phyloP scores from a whole-genome alignment of 23 tunicate species.

The Aplidium turbinatum region DNA sequence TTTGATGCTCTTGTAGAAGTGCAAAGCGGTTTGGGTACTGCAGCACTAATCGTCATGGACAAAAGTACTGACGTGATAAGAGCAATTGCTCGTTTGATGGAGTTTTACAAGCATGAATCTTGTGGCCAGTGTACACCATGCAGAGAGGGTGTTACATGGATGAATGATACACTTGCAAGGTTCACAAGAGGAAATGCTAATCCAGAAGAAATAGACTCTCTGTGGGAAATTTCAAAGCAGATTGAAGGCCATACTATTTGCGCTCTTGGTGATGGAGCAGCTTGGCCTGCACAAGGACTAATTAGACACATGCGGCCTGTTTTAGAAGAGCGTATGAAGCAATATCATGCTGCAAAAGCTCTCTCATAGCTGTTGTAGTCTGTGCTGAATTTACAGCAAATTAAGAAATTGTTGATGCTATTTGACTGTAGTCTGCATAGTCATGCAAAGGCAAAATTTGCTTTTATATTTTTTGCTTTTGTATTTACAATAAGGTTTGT shows the following conservation, averaged over 20 bases:
- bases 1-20: constrained; percentile 83
- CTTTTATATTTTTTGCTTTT: too few relatives aligned
- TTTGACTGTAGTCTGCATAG: too few relatives aligned
- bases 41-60: constrained; percentile 91
- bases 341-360: too few relatives aligned
- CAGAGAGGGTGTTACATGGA: constrained; percentile 88
- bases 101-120: constrained; percentile 89
- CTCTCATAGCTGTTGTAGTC: too few relatives aligned
- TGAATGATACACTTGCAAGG: constrained; percentile 56
- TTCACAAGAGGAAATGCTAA: constrained; percentile 57
- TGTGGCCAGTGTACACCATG: constrained; percentile 98
- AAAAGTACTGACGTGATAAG: constrained; percentile 78
- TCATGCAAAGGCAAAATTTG: too few relatives aligned
- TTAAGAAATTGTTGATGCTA: too few relatives aligned
- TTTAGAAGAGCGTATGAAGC: constrained; percentile 74
- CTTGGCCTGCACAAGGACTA: constrained; percentile 91
- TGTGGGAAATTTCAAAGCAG: constrained; percentile 81
- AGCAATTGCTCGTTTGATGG: constrained; percentile 75
- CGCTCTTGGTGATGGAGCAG: constrained; percentile 91
- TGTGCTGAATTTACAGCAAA: too few relatives aligned
- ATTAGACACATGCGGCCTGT: constrained; percentile 76
- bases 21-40: constrained; percentile 76
- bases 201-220: constrained; percentile 74
- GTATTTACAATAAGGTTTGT: too few relatives aligned
- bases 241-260: constrained; percentile 91